Evolutionary conservation across 2,797 vertebrate species (phyloP).

Genomic region (Hozukius guyotensis): DNA sequence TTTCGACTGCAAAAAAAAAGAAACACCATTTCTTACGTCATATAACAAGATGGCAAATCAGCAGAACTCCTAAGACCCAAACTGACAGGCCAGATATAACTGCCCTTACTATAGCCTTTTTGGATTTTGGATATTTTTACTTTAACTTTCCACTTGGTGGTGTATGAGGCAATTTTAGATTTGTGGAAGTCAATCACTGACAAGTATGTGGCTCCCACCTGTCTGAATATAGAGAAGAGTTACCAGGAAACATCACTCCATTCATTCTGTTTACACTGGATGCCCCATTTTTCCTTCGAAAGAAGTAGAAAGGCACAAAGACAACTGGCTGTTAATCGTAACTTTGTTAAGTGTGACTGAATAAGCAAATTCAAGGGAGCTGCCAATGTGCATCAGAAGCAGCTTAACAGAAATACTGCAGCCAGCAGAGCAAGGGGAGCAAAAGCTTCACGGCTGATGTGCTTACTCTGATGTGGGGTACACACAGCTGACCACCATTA

Average conservation of each 20-base stretch:
- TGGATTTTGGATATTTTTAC: neutral
- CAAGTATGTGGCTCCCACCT: constrained; percentile 77
- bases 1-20: constrained; percentile 77
- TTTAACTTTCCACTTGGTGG: constrained; percentile 4
- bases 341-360: constrained; percentile 9
- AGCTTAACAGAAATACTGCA: constrained; percentile 3
- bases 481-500: constrained; percentile 86
- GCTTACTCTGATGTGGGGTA: constrained; percentile 84
- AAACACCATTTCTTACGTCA: neutral
- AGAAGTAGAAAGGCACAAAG: constrained; percentile 46
- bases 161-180: constrained; percentile 6
- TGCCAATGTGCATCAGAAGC: constrained; percentile 15
- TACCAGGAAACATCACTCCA: constrained; percentile 96
- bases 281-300: constrained; percentile 91
- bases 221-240: constrained; percentile 90
- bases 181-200: constrained; percentile 36
- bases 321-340: constrained; percentile 35
- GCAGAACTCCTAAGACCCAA: constrained; percentile 4
- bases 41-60: neutral
- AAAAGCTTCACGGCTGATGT: neutral
- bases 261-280: constrained; percentile 94
- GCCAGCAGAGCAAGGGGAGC: constrained; percentile 2
- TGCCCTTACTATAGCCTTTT: neutral
- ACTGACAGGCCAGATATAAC: constrained; percentile 4
- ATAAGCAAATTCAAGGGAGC: constrained; percentile 23